Evolutionary conservation across 2,797 vertebrate species (phyloP).

Genomic region (Microhierax caerulescens): DNA sequence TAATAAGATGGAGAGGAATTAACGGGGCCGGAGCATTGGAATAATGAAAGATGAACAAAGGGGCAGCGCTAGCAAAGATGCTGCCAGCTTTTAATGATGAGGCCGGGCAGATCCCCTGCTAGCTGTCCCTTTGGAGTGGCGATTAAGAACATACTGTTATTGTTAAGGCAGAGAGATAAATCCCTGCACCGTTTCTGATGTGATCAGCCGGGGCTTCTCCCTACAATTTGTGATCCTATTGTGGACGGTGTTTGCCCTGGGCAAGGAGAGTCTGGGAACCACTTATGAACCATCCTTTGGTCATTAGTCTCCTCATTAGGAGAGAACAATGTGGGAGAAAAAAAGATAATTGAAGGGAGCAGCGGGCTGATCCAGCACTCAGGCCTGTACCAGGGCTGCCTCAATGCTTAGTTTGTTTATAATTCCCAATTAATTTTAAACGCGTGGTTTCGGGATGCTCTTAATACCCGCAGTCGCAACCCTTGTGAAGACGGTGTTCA

Average conservation of each 20-base stretch:
- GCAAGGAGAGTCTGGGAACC: constrained; percentile 81
- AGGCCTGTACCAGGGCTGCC: not conserved
- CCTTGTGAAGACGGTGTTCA: not conserved
- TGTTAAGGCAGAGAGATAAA: constrained; percentile 74
- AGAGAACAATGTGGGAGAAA: constrained; percentile 57
- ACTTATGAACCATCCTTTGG: constrained; percentile 61
- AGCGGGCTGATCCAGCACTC: constrained; percentile 12
- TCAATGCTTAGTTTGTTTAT: not conserved
- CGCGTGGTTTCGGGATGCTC: not conserved
- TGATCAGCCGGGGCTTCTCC: constrained; percentile 76
- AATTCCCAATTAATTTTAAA: constrained; percentile 65
- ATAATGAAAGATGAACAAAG: constrained; percentile 62
- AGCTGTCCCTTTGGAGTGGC: constrained; percentile 52
- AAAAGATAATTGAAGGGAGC: constrained; percentile 72
- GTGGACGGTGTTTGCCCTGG: constrained; percentile 75
- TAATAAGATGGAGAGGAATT: constrained; percentile 70
- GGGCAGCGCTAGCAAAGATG: constrained; percentile 57
- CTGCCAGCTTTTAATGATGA: constrained; percentile 70
- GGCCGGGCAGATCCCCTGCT: constrained; percentile 64
- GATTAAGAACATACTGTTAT: constrained; percentile 70
- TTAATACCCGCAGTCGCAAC: not conserved
- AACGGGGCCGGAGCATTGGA: constrained; percentile 17
- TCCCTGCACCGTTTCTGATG: constrained; percentile 81
- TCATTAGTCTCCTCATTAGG: constrained; percentile 84
- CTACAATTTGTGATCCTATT: constrained; percentile 84